Conservation (phyloP, 1,140 invertebrate species). For the Drosophila ambigua region DNA sequence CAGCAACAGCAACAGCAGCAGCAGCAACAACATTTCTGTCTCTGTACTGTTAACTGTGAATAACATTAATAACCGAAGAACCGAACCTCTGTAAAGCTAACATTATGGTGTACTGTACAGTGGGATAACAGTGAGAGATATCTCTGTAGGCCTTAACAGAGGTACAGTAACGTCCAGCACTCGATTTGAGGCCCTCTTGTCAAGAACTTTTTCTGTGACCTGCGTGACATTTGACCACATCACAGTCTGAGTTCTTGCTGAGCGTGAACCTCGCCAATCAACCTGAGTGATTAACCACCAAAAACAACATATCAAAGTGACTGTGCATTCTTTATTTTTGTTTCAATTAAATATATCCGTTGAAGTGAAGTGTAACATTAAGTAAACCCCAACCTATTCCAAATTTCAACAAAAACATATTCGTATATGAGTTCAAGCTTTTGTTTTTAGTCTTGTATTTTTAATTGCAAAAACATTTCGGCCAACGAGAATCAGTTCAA, state of each 20-base stretch:
- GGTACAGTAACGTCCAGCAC: not conserved
- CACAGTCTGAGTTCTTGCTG: constrained; percentile 97
- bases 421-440: constrained; percentile 1
- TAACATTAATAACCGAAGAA: too few relatives aligned
- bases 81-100: too few relatives aligned
- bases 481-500: constrained; percentile 85
- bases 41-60: not conserved
- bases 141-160: constrained; percentile 3
- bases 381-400: not conserved
- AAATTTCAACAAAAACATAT: constrained; percentile 1
- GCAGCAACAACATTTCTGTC: not conserved
- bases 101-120: too few relatives aligned
- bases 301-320: too few relatives aligned
- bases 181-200: constrained; percentile 84
- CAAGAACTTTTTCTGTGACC: constrained; percentile 92
- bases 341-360: too few relatives aligned
- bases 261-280: constrained; percentile 83
- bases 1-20: too few relatives aligned
- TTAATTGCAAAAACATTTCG: constrained; percentile 45
- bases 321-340: too few relatives aligned
- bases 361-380: not conserved
- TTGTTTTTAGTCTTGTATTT: constrained; percentile 12
- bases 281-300: constrained; percentile 26
- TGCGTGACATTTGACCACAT: constrained; percentile 89
- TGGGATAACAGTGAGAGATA: constrained; percentile 5